phyloP scores from a whole-genome alignment of 2,888 invertebrate genomes.

The Lasius fuliginosus region DNA sequence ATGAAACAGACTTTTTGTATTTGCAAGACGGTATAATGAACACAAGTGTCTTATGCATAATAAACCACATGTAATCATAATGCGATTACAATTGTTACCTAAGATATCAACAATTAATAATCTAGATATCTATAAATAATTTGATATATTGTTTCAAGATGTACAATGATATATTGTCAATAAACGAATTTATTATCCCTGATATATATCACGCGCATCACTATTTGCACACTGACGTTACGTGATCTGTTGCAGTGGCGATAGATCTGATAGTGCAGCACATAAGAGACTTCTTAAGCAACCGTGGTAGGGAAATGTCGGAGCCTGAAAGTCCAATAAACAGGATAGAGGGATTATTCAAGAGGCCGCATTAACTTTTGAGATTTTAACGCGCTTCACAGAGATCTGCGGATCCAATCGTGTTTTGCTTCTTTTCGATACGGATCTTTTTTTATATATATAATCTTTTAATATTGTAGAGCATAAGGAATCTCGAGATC shows the following conservation, averaged over 20 bases:
- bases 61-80: slow-evolving; percentile 33
- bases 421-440: slow-evolving; percentile 49
- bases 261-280: slow-evolving; percentile 99
- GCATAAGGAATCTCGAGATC: not conserved
- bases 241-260: slow-evolving; percentile 92
- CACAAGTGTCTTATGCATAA: slow-evolving; percentile 52
- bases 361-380: slow-evolving; percentile 83
- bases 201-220: slow-evolving; percentile 1
- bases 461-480: not conserved
- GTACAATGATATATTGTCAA: slow-evolving; percentile 63
- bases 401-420: slow-evolving; percentile 28
- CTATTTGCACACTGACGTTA: slow-evolving; percentile 57
- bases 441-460: slow-evolving; percentile 26
- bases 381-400: slow-evolving; percentile 28
- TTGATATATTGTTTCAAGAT: slow-evolving; percentile 64
- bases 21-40: slow-evolving; percentile 24
- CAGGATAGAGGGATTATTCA: slow-evolving; percentile 79
- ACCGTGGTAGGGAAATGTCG: slow-evolving; percentile 85
- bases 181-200: slow-evolving; percentile 61
- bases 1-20: not conserved
- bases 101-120: slow-evolving; percentile 14
- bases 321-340: slow-evolving; percentile 81
- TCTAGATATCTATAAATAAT: slow-evolving; percentile 57
- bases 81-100: slow-evolving; percentile 21
- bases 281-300: slow-evolving; percentile 95